Conservation (phyloP, 2,888 invertebrate genomes). For the Philhelius pedissequus region DNA sequence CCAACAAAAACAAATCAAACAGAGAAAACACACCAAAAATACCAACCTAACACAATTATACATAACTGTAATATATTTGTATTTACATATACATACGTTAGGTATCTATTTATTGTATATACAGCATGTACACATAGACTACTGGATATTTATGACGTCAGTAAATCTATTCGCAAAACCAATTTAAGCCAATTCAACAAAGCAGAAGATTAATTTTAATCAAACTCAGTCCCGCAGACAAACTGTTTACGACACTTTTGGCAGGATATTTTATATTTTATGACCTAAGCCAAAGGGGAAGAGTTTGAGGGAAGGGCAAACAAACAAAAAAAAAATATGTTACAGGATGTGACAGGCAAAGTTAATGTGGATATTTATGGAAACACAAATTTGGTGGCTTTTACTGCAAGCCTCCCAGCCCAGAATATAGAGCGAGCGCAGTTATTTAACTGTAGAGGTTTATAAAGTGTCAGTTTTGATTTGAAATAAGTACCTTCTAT, state of each 20-base stretch:
- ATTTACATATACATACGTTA: background rate
- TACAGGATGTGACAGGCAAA: slow-evolving; percentile 16
- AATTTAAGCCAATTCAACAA: slow-evolving; percentile 61
- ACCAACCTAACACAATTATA: slow-evolving; percentile 2
- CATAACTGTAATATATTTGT: background rate
- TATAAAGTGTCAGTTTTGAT: slow-evolving; percentile 24
- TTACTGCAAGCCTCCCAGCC: background rate
- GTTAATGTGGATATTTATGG: slow-evolving; percentile 34
- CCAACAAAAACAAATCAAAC: background rate
- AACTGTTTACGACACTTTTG: slow-evolving; percentile 46
- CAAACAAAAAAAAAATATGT: background rate
- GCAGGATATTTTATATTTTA: slow-evolving; percentile 9
- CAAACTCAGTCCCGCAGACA: slow-evolving; percentile 41
- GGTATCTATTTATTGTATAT: too few species aligned
- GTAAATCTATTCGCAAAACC: slow-evolving; percentile 52
- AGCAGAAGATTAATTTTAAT: slow-evolving; percentile 59
- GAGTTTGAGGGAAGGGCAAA: background rate
- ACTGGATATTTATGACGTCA: slow-evolving; percentile 41
- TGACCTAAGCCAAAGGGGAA: background rate
- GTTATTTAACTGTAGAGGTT: background rate
- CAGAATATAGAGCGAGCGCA: too few species aligned
- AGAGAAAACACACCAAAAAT: too few species aligned
- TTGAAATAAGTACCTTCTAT: background rate
- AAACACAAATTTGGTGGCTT: slow-evolving; percentile 28
- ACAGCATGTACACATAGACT: background rate